A percentile compares a stretch with the other conserved stretches of the same genome.
Evolutionary conservation across 2,797 vertebrate species (phyloP).

Genomic region (Microcaecilia unicolor): DNA sequence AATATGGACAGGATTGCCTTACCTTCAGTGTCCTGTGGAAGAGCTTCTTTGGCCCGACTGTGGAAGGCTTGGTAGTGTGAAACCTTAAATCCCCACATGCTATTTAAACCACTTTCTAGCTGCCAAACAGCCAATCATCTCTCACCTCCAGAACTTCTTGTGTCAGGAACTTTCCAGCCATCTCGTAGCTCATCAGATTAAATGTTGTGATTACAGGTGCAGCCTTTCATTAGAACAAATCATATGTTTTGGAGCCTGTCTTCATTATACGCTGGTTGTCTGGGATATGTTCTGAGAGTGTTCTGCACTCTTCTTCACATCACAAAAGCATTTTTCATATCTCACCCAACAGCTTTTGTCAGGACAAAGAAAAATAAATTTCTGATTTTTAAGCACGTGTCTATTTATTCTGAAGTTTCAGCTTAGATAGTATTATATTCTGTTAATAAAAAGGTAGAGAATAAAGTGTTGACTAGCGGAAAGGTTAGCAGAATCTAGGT

Average conservation of each 20-base stretch:
- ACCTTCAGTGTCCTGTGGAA: conserved; percentile 25
- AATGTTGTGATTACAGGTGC: conserved; percentile 22
- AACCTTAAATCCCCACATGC: conserved; percentile 2
- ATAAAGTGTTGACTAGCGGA: too few relatives aligned
- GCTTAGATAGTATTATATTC: too few relatives aligned
- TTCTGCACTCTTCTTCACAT: background rate
- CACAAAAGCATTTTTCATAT: too few relatives aligned
- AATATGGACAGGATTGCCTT: too few relatives aligned
- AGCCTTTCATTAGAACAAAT: conserved; percentile 33
- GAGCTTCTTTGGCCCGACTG: conserved; percentile 15
- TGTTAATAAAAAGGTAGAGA: too few relatives aligned
- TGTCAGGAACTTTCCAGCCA: conserved; percentile 30
- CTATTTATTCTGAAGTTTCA: too few relatives aligned
- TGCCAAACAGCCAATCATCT: conserved; percentile 28
- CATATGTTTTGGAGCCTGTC: rapidly evolving
- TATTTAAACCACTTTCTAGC: conserved; percentile 30
- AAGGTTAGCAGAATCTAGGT: too few relatives aligned
- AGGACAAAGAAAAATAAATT: too few relatives aligned
- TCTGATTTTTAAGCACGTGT: too few relatives aligned
- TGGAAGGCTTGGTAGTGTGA: conserved; percentile 17
- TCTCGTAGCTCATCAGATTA: conserved; percentile 12
- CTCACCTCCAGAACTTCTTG: conserved; percentile 15
- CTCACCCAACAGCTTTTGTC: too few relatives aligned
- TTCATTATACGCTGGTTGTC: rapidly evolving
- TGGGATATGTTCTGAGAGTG: rapidly evolving